Evolutionary conservation across 2,888 invertebrate genomes (phyloP).

Genomic region (Dicyrtomina minuta): DNA sequence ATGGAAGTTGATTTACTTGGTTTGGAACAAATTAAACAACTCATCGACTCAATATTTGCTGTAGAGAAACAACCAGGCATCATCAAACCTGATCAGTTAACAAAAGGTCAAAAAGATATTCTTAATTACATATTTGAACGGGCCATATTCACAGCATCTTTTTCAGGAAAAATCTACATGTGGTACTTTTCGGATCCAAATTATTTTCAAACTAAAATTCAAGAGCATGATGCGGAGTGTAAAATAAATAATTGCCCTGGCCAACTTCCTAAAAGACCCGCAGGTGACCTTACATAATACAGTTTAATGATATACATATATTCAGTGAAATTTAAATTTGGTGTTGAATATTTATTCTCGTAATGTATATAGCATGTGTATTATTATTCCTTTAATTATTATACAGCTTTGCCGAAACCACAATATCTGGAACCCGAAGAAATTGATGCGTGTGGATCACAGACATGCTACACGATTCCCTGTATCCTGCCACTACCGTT

Average conservation of each 20-base stretch:
- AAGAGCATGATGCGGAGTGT: constrained; percentile 22
- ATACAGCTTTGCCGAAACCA: not conserved
- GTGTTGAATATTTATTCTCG: not conserved
- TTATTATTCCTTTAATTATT: no score
- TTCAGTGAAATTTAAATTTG: no score
- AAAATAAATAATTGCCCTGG: not conserved
- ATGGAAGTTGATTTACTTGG: constrained; percentile 18
- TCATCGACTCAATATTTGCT: constrained; percentile 23
- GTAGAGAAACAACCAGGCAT: not conserved
- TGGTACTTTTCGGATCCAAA: constrained; percentile 41
- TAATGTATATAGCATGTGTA: no score
- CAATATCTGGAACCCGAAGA: no score
- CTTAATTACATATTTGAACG: constrained; percentile 22
- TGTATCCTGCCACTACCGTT: constrained; percentile 15
- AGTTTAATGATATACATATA: no score
- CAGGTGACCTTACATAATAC: no score
- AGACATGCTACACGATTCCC: not conserved
- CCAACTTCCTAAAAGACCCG: not conserved
- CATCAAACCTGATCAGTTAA: not conserved
- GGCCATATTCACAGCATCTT: constrained; percentile 35
- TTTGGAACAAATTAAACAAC: constrained; percentile 10
- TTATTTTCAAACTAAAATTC: constrained; percentile 14
- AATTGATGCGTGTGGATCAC: not conserved
- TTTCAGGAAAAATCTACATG: constrained; percentile 40
- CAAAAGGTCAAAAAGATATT: constrained; percentile 15